Conservation (phyloP, 37 sponge, comb jelly and placozoan species). For the Hormiphora californensis region DNA sequence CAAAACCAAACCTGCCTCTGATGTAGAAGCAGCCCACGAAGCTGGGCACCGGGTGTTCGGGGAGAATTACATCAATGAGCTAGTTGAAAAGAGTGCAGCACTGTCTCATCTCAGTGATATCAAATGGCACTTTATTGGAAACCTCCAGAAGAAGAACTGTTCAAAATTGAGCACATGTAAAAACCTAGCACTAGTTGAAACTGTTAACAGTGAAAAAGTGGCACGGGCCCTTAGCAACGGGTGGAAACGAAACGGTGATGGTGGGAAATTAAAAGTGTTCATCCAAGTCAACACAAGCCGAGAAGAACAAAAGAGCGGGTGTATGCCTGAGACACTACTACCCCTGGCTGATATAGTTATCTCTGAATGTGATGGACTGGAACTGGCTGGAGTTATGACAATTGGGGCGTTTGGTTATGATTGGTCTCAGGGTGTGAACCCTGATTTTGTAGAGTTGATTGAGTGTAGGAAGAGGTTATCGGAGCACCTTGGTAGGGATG, state of each 20-base stretch:
- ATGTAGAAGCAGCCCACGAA: slow-evolving; percentile 20
- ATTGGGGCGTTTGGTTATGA: slow-evolving; percentile 53
- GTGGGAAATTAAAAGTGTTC: background rate
- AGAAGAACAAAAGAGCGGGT: slow-evolving; percentile 35
- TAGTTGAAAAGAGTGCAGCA: slow-evolving; percentile 16
- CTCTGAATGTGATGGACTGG: slow-evolving; percentile 25
- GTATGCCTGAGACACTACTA: slow-evolving; percentile 1
- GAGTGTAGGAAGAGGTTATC: background rate
- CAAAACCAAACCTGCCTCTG: slow-evolving; percentile 21
- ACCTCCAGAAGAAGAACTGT: slow-evolving; percentile 52
- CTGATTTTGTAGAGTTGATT: slow-evolving; percentile 4
- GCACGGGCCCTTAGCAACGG: slow-evolving; percentile 7
- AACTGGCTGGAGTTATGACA: slow-evolving; percentile 39
- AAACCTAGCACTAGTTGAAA: slow-evolving; percentile 17
- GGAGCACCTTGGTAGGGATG: background rate
- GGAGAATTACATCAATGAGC: slow-evolving; percentile 52
- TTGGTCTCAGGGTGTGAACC: slow-evolving; percentile 19
- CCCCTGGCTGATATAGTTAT: background rate
- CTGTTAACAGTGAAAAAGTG: slow-evolving; percentile 20
- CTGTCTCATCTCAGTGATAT: slow-evolving; percentile 4
- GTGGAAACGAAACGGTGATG: slow-evolving; percentile 41
- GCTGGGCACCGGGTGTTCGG: slow-evolving; percentile 46
- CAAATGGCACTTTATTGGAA: slow-evolving; percentile 42
- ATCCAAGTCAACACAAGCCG: slow-evolving; percentile 18
- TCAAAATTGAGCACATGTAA: slow-evolving; percentile 40